Evolutionary conservation across 2,797 vertebrate genomes (phyloP).

Genomic region (Gorsachius magnificus): DNA sequence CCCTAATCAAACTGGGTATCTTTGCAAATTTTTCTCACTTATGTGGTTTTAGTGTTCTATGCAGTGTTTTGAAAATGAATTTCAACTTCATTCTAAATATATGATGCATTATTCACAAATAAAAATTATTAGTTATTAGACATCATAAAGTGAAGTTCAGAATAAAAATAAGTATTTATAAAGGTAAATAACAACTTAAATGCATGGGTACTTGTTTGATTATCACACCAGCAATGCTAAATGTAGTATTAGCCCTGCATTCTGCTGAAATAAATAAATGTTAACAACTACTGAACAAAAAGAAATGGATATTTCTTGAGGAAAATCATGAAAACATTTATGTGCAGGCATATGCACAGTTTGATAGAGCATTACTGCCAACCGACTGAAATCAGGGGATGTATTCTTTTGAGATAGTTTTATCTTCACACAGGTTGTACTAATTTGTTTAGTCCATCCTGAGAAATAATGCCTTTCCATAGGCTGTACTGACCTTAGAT

Average conservation of each 20-base stretch:
- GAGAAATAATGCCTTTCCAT: background rate
- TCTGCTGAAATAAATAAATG: background rate
- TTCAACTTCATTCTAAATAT: background rate
- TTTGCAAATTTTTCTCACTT: background rate
- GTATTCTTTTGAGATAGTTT: background rate
- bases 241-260: background rate
- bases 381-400: background rate
- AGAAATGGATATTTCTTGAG: background rate
- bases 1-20: background rate
- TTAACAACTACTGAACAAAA: background rate
- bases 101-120: background rate
- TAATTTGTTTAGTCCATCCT: background rate
- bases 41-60: background rate
- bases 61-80: background rate
- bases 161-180: background rate
- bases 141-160: background rate
- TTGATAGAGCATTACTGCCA: background rate
- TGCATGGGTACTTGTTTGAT: background rate
- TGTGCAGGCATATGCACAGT: background rate
- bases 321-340: background rate
- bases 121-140: background rate
- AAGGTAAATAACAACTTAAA: background rate
- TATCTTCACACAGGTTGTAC: no score
- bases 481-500: background rate
- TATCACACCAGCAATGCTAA: background rate